Percentiles rank a stretch among this genome's conserved stretches.
These are phyloP conservation scores for Myotis daubentonii DNA, from an alignment of 2,797 vertebrate genomes.

Conservation along the genomic window DNA sequence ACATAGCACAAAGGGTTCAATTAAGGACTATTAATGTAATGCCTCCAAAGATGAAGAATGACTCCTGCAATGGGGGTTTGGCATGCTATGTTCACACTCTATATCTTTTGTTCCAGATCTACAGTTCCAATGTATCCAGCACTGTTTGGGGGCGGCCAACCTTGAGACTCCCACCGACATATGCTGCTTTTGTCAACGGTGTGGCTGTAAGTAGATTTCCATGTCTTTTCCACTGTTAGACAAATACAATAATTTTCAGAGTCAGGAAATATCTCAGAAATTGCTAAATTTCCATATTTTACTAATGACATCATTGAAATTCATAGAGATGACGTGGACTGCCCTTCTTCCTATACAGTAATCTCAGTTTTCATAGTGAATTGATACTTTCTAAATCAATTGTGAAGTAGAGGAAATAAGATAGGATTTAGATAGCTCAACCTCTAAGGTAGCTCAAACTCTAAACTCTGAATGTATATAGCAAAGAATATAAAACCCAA, in stretches of 20 bases:
- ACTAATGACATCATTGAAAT: not conserved
- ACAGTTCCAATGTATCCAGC: slow-evolving; percentile 88
- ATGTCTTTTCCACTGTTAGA: slow-evolving; percentile 8
- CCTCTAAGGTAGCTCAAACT: not conserved
- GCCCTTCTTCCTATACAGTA: not conserved
- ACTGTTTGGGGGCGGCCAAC: slow-evolving; percentile 91
- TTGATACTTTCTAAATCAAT: not conserved
- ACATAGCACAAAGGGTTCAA: not conserved
- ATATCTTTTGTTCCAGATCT: slow-evolving; percentile 86
- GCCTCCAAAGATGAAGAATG: not conserved
- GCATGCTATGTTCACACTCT: not conserved
- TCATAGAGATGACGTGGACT: not conserved
- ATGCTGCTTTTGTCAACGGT: slow-evolving; percentile 94
- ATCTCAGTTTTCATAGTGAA: slow-evolving; percentile 16
- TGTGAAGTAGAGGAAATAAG: not conserved
- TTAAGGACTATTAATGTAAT: not conserved
- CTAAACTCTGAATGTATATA: not conserved
- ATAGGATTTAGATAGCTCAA: not conserved
- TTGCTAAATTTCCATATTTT: not conserved
- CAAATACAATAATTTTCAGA: not conserved
- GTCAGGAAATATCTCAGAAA: slow-evolving; percentile 12
- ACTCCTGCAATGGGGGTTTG: not conserved
- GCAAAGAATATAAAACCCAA: not conserved
- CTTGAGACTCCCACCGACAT: slow-evolving; percentile 88
- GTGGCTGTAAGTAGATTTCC: slow-evolving; percentile 90